Percentiles rank a stretch among this genome's conserved stretches.
Evolutionary conservation across 2,888 invertebrate genomes (phyloP).

Genomic region (Lottia gigantea): DNA sequence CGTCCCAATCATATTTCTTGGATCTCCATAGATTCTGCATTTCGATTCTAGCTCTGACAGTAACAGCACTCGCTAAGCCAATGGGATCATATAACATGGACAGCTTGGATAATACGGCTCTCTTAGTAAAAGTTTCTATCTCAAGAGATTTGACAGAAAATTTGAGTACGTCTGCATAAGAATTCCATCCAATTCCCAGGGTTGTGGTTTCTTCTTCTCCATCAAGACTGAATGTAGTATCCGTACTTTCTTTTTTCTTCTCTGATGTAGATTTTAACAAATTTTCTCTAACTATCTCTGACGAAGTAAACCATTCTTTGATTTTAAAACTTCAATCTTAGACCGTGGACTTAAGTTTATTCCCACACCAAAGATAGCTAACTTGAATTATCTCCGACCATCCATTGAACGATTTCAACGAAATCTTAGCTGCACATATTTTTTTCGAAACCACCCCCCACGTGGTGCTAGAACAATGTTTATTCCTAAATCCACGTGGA

Average conservation of each 20-base stretch:
- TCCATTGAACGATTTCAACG: no score
- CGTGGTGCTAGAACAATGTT: no score
- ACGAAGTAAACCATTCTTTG: constrained; percentile 15
- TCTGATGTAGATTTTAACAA: not conserved
- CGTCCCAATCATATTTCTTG: constrained; percentile 9
- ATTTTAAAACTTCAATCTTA: constrained; percentile 24
- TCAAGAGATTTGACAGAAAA: not conserved
- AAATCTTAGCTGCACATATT: no score
- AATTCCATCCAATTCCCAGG: constrained; percentile 11
- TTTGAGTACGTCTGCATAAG: not conserved
- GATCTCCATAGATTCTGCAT: constrained; percentile 17
- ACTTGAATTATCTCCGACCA: no score
- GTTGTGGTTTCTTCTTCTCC: constrained; percentile 8
- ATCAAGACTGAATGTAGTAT: not conserved
- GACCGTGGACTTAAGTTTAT: no score
- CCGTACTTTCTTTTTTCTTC: not conserved
- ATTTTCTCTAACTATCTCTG: not conserved
- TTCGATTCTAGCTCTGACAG: constrained; percentile 14
- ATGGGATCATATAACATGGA: constrained; percentile 14
- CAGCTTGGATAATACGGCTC: not conserved
- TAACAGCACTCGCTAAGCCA: constrained; percentile 1
- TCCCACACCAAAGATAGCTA: no score
- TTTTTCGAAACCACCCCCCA: no score
- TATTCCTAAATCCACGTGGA: no score
- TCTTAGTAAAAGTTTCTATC: not conserved